Percentiles rank a stretch among this genome's conserved stretches.
These are phyloP conservation scores for Paracentrotus lividus DNA, from an alignment of 53 echinoderm and acorn worm genomes.

Conservation along the genomic window DNA sequence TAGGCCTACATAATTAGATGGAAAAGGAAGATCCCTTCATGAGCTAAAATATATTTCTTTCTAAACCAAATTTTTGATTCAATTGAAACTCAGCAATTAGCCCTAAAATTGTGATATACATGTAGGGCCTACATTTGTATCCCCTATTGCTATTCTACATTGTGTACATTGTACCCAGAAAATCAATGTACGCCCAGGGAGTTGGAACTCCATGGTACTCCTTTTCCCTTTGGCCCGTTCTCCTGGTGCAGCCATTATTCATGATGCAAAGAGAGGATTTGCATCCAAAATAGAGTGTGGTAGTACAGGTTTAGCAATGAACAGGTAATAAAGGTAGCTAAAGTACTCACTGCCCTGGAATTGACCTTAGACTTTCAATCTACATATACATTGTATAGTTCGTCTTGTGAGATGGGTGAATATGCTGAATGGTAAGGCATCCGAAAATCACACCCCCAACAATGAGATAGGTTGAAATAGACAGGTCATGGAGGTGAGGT, in stretches of 20 bases:
- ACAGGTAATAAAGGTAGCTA: conserved; percentile 25
- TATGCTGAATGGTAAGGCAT: not conserved
- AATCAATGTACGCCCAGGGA: no score
- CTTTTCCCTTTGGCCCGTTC: not conserved
- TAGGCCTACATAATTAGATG: no score
- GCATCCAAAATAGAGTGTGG: not conserved
- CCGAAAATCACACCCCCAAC: conserved; percentile 12
- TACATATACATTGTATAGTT: no score
- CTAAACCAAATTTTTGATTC: no score
- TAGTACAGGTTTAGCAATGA: not conserved
- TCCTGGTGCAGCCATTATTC: not conserved
- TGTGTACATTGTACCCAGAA: no score
- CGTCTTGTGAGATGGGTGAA: not conserved
- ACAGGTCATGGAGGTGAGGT: not conserved
- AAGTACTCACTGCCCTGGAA: conserved; percentile 7
- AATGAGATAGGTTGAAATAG: not conserved
- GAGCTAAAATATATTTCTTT: no score
- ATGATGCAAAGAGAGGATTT: conserved; percentile 19
- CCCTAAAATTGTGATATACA: no score
- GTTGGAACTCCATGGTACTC: not conserved
- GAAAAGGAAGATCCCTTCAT: no score
- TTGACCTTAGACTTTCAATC: not conserved
- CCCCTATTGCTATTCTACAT: no score
- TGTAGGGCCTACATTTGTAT: no score
- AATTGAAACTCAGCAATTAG: no score